These are phyloP conservation scores for Mystacornis crossleyi DNA, from an alignment of 2,113 vertebrate species.

Conservation along the genomic window DNA sequence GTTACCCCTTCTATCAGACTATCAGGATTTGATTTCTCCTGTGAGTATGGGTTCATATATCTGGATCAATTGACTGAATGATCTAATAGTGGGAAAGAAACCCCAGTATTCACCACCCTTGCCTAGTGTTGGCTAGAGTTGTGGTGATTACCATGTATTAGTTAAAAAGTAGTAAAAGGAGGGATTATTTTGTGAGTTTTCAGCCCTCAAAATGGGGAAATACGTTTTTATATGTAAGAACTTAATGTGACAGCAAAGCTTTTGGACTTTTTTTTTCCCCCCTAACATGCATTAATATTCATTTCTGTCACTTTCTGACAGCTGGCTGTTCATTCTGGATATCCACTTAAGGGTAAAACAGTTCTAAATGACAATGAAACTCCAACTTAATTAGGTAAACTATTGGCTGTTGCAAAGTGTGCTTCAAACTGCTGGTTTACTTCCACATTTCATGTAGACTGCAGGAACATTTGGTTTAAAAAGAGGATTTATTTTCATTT, in stretches of 20 bases:
- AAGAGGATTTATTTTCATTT: not conserved
- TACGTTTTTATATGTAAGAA: not conserved
- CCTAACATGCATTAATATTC: not conserved
- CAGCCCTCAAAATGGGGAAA: not conserved
- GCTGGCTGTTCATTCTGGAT: not conserved
- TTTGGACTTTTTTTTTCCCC: not conserved
- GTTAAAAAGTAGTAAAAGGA: not conserved
- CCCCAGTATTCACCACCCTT: not conserved
- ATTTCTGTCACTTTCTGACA: not conserved
- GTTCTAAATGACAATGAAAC: not conserved
- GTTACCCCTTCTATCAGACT: constrained; percentile 38
- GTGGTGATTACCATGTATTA: not conserved
- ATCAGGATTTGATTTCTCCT: constrained; percentile 37
- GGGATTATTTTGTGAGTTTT: not conserved
- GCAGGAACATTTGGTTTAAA: not conserved
- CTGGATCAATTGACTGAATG: not conserved
- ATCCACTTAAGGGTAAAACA: not conserved
- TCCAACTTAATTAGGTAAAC: not conserved
- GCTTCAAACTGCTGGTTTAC: not conserved
- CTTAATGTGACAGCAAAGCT: not conserved
- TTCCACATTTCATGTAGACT: not conserved
- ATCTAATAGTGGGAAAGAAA: not conserved
- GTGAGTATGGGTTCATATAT: not conserved
- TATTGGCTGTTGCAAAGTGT: not conserved
- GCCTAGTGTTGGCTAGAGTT: not conserved